phyloP scores from a whole-genome alignment of 2,113 vertebrate species.

The Pachycephala philippinensis region DNA sequence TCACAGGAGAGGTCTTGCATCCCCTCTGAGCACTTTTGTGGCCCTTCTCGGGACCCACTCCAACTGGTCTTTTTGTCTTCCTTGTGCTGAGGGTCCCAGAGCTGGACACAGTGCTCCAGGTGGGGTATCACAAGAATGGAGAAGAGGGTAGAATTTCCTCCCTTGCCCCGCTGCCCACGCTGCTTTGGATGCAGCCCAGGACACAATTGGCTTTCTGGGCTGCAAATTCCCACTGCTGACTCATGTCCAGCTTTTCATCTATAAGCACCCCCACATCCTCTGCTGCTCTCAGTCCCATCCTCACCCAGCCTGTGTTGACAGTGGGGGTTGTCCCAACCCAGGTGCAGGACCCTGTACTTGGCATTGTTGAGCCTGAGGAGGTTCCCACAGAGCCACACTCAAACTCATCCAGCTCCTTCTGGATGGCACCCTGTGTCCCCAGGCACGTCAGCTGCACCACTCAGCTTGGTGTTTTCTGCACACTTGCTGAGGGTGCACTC shows the following conservation, averaged over 20 bases:
- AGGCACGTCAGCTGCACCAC: too few species aligned
- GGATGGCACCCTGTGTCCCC: rapidly evolving
- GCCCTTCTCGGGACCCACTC: background rate
- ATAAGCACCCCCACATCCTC: background rate
- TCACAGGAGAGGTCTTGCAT: too few species aligned
- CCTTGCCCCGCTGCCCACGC: background rate
- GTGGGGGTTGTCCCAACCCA: too few species aligned
- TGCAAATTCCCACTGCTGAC: background rate
- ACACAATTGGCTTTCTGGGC: background rate
- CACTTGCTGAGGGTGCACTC: background rate
- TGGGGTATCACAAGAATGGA: background rate
- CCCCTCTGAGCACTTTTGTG: background rate
- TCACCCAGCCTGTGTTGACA: background rate
- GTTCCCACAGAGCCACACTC: background rate
- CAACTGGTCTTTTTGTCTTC: too few species aligned
- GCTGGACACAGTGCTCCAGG: background rate
- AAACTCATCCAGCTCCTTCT: background rate
- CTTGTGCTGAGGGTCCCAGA: background rate
- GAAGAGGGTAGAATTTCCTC: background rate
- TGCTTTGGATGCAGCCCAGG: background rate
- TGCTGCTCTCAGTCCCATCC: background rate
- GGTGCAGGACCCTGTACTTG: background rate
- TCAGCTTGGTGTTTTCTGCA: background rate
- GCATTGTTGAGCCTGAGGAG: background rate
- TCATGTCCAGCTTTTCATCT: background rate